Evolutionary conservation across 2,113 vertebrate genomes (phyloP).

Genomic region (Sylvietta virens): DNA sequence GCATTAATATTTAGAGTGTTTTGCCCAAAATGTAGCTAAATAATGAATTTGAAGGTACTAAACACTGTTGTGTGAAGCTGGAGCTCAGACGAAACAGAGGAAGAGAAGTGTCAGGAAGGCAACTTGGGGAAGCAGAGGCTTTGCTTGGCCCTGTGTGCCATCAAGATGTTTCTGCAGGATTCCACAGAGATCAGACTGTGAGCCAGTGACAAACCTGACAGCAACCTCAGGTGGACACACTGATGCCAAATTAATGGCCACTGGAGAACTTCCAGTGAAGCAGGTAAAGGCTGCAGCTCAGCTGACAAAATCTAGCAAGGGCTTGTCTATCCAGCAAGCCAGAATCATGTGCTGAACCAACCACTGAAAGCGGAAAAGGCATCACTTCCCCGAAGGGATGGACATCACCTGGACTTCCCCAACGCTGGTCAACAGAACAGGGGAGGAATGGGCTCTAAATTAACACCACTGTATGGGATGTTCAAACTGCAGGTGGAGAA

Average conservation of each 20-base stretch:
- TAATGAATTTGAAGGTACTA: conserved; percentile 49
- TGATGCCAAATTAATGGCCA: background rate
- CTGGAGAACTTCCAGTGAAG: background rate
- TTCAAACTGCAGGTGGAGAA: conserved; percentile 6
- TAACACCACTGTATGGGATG: background rate
- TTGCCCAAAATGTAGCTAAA: conserved; percentile 47
- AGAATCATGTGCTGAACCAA: background rate
- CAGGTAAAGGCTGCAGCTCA: background rate
- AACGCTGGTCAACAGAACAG: background rate
- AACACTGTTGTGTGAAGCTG: conserved; percentile 36
- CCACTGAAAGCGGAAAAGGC: background rate
- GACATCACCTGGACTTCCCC: background rate
- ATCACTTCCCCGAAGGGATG: background rate
- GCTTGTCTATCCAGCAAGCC: background rate
- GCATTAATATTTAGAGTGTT: conserved; percentile 57
- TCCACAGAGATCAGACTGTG: background rate
- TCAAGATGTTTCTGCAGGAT: background rate
- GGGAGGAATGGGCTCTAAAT: background rate
- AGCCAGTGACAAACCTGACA: background rate
- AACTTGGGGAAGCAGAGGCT: background rate
- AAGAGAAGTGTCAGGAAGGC: background rate
- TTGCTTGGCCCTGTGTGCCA: background rate
- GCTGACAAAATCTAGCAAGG: background rate
- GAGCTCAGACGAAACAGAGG: background rate
- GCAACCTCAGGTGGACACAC: background rate